These are phyloP conservation scores for Sympetrum striolatum DNA, from an alignment of 2,888 invertebrate species.

Conservation along the genomic window DNA sequence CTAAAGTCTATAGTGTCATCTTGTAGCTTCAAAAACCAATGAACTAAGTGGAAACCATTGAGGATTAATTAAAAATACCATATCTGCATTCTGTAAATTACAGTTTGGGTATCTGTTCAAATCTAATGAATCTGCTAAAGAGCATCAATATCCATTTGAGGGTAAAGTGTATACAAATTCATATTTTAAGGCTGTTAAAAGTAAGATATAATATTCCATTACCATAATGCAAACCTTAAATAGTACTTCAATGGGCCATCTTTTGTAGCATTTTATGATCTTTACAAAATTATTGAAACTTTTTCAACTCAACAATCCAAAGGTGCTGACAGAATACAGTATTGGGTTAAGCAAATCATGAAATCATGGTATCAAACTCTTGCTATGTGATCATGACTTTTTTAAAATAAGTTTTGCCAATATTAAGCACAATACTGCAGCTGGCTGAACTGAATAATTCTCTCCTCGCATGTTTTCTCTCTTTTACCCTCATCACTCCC, in stretches of 20 bases:
- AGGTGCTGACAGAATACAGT: neutral
- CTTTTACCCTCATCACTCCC: constrained; percentile 4
- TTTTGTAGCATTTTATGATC: neutral
- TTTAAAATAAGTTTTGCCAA: constrained; percentile 26
- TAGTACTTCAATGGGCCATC: too few relatives aligned
- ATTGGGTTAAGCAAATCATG: neutral
- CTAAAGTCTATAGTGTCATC: neutral
- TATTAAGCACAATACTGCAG: constrained; percentile 14
- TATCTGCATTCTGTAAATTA: too few relatives aligned
- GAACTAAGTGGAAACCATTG: too few relatives aligned
- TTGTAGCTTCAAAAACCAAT: too few relatives aligned
- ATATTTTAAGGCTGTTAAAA: too few relatives aligned
- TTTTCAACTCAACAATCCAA: neutral
- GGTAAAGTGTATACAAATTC: too few relatives aligned
- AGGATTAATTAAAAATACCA: too few relatives aligned
- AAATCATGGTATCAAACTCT: neutral
- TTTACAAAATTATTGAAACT: neutral
- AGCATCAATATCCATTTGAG: too few relatives aligned
- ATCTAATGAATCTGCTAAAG: too few relatives aligned
- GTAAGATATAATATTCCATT: too few relatives aligned
- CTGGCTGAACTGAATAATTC: constrained; percentile 34
- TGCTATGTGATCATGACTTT: neutral
- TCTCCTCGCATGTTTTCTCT: constrained; percentile 17
- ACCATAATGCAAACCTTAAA: too few relatives aligned
- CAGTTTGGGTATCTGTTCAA: too few relatives aligned